These are phyloP conservation scores for Aphaenogaster rudis DNA, from an alignment of 1,140 invertebrate species.

Conservation along the genomic window DNA sequence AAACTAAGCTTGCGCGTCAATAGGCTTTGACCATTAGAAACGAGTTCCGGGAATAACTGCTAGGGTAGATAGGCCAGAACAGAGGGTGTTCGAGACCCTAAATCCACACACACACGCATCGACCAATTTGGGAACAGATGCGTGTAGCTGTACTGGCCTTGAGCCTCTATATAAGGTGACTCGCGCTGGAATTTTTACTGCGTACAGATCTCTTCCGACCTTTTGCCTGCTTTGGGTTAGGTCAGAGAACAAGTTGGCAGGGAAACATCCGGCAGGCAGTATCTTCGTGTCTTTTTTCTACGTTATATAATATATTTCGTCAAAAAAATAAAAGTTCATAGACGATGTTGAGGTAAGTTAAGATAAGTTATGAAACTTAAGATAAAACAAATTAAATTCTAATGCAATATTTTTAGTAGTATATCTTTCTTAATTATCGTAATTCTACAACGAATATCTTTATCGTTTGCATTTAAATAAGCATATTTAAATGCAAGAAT, in stretches of 20 bases:
- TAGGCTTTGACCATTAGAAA: conserved; percentile 58
- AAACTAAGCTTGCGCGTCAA: conserved; percentile 32
- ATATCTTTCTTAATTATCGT: conserved; percentile 6
- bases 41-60: conserved; percentile 44
- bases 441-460: background rate
- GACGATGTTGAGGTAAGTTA: background rate
- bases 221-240: conserved; percentile 40
- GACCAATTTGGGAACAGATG: conserved; percentile 48
- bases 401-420: background rate
- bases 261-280: background rate
- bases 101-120: conserved; percentile 36
- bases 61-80: background rate
- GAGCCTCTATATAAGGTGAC: conserved; percentile 43
- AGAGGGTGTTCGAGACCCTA: conserved; percentile 62
- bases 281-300: background rate
- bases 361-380: background rate
- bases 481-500: background rate
- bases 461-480: background rate
- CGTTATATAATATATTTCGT: background rate
- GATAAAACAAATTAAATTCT: background rate
- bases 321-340: background rate
- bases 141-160: conserved; percentile 66
- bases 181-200: conserved; percentile 38
- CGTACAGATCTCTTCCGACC: background rate
- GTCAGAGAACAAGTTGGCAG: conserved; percentile 16